phyloP scores from a whole-genome alignment of 1,140 invertebrate species.

The Macrostomum lignano region DNA sequence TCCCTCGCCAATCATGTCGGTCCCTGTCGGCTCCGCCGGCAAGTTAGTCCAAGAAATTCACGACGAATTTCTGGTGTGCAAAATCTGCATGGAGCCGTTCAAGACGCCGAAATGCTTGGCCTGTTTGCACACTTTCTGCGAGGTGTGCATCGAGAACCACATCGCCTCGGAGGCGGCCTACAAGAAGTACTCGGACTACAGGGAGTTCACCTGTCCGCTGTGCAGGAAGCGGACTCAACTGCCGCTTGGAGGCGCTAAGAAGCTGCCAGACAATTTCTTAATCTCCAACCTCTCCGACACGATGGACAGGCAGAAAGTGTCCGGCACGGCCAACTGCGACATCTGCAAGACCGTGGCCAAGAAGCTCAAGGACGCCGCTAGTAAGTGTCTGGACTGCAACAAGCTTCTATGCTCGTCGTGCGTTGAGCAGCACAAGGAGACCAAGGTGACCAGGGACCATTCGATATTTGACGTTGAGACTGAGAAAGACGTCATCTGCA shows the following conservation, averaged over 20 bases:
- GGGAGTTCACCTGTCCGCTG: conserved; percentile 28
- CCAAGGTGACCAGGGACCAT: conserved; percentile 23
- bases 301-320: conserved; percentile 18
- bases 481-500: conserved; percentile 29
- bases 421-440: conserved; percentile 22
- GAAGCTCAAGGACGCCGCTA: too few relatives aligned
- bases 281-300: conserved; percentile 26
- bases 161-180: conserved; percentile 4
- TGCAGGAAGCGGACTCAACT: conserved; percentile 27
- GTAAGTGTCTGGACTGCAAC: conserved; percentile 28
- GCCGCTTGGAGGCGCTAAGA: conserved; percentile 27
- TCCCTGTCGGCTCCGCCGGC: too few relatives aligned
- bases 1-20: too few relatives aligned
- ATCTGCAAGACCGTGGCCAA: too few relatives aligned
- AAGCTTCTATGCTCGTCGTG: conserved; percentile 26
- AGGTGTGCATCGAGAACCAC: conserved; percentile 36
- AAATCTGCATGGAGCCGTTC: conserved; percentile 25
- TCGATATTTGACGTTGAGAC: conserved; percentile 28
- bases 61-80: conserved; percentile 27
- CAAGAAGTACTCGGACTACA: conserved; percentile 25
- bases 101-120: conserved; percentile 45
- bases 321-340: conserved; percentile 10
- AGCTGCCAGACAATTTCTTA: conserved; percentile 29
- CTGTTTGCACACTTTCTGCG: conserved; percentile 71
- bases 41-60: conserved; percentile 25